These are phyloP conservation scores for Serranus cabrilla DNA, from an alignment of 2,797 vertebrate genomes.

Conservation along the genomic window DNA sequence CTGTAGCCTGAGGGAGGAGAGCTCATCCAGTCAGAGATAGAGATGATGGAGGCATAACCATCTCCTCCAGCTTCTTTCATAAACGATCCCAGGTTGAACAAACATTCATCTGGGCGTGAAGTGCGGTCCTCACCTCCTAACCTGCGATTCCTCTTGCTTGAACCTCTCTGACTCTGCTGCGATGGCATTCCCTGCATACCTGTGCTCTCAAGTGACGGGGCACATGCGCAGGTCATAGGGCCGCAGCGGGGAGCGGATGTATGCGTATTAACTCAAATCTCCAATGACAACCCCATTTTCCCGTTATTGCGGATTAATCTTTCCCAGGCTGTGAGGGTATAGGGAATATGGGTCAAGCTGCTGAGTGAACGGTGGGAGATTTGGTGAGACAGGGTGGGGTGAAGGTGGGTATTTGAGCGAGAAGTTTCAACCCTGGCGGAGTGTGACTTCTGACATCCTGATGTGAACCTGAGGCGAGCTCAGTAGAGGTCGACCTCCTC, in stretches of 20 bases:
- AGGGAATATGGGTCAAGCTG: conserved; percentile 45
- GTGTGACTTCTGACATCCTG: conserved; percentile 56
- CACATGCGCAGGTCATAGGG: conserved; percentile 68
- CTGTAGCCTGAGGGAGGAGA: conserved; percentile 10
- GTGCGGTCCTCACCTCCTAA: conserved; percentile 56
- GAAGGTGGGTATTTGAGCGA: conserved; percentile 44
- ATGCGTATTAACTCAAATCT: conserved; percentile 66
- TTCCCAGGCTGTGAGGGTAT: conserved; percentile 48
- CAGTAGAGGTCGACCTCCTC: conserved; percentile 50
- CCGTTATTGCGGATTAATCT: conserved; percentile 67
- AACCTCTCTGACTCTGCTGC: conserved; percentile 42
- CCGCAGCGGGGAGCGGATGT: conserved; percentile 66
- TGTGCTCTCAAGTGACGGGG: conserved; percentile 67
- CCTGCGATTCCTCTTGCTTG: conserved; percentile 41
- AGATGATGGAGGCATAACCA: conserved; percentile 22
- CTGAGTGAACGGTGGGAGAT: conserved; percentile 25
- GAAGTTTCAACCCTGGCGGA: conserved; percentile 50
- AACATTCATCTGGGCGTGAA: conserved; percentile 65
- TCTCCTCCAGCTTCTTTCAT: conserved; percentile 42
- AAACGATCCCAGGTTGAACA: conserved; percentile 73
- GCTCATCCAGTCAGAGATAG: conserved; percentile 44
- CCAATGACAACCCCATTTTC: conserved; percentile 59
- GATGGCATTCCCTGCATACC: conserved; percentile 77
- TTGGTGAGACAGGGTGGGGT: conserved; percentile 8
- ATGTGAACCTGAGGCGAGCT: conserved; percentile 61